Evolutionary conservation across 2,113 vertebrate species (phyloP).

Genomic region (Diadophis punctatus): DNA sequence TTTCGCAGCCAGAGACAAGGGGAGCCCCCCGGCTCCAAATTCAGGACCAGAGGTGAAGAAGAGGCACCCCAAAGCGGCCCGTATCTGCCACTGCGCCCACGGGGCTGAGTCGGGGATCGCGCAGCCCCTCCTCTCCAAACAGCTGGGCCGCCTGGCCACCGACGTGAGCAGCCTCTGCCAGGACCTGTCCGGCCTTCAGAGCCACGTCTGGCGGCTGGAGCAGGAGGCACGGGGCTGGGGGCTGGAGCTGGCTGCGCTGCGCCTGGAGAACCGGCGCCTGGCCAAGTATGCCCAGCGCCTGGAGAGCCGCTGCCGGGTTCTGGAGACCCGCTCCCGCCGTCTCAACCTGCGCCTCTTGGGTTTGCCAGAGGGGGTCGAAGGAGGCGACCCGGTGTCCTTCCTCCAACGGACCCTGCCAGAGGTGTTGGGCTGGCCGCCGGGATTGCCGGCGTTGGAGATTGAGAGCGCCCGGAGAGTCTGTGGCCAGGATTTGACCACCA

Average conservation of each 20-base stretch:
- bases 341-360: constrained; percentile 39
- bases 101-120: constrained; percentile 21
- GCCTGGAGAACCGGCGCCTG: constrained; percentile 17
- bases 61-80: neutral
- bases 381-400: neutral
- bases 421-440: neutral
- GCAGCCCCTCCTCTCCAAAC: neutral
- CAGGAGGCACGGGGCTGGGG: neutral
- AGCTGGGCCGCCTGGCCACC: constrained; percentile 29
- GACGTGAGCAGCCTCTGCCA: constrained; percentile 43
- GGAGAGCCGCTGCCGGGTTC: constrained; percentile 32
- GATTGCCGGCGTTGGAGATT: neutral
- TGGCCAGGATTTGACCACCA: neutral
- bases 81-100: neutral
- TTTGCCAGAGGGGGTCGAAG: neutral
- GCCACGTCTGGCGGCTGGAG: constrained; percentile 40
- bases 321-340: constrained; percentile 31
- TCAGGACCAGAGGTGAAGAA: neutral
- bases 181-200: constrained; percentile 52
- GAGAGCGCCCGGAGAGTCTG: constrained; percentile 5
- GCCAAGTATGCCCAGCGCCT: neutral
- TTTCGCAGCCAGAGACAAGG: neutral
- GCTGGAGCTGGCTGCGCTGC: neutral
- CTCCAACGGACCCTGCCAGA: neutral
- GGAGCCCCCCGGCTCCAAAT: fast-evolving